Evolutionary conservation across 2,113 vertebrate species (phyloP).

Genomic region (Chauna torquata): DNA sequence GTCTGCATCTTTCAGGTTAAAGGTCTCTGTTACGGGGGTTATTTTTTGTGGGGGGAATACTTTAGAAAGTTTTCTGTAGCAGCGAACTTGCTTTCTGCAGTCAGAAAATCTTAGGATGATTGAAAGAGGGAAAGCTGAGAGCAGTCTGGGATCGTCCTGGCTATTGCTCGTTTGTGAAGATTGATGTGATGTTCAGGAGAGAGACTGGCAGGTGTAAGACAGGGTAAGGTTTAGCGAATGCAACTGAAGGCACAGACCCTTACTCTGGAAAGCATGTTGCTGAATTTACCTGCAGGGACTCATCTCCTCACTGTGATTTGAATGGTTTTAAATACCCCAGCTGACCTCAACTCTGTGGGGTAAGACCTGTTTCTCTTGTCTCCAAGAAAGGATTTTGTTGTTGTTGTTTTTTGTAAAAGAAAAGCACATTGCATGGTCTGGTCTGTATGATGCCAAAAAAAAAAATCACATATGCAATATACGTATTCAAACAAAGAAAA

Average conservation of each 20-base stretch:
- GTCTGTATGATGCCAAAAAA: slow-evolving; percentile 49
- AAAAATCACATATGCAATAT: slow-evolving; percentile 7
- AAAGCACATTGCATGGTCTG: not conserved
- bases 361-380: not conserved
- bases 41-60: not conserved
- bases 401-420: slow-evolving; percentile 9
- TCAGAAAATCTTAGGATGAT: not conserved
- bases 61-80: not conserved
- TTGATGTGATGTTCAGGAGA: not conserved
- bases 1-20: not conserved
- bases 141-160: not conserved
- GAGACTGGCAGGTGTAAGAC: not conserved
- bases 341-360: not conserved
- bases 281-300: not conserved
- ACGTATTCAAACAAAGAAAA: slow-evolving; percentile 33
- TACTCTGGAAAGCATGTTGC: not conserved
- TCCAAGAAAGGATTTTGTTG: not conserved
- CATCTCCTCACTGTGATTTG: not conserved
- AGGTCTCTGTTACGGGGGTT: not conserved
- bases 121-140: not conserved
- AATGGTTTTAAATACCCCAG: not conserved
- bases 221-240: not conserved
- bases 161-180: not conserved
- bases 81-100: not conserved
- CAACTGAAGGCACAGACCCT: not conserved